Evolutionary conservation across 2,113 vertebrate species (phyloP), one percentile per base, ranked within the genome.

Genomic region (Oryzias celebensis): DNA sequence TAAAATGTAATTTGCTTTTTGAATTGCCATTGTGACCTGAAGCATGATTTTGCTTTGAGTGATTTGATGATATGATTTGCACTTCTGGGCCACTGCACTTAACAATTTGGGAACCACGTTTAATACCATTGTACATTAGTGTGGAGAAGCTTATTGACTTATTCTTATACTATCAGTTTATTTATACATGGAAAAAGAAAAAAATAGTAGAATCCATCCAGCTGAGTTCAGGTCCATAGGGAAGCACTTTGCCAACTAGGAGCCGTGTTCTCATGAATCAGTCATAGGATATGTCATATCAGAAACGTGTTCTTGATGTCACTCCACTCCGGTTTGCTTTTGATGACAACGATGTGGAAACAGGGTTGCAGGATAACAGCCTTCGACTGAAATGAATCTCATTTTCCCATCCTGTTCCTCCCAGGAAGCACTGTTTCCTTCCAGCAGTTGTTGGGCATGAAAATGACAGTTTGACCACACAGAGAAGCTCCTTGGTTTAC

Each of bases 181-280:
- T 6, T 28, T 28, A 5, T 28, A 6, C 1, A 28, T 28, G 26
- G 26, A 1, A 28, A 28, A 28, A 6, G 26, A 28, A 28, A 20
- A 20, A 20, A 28, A 28, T 28, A 28, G 26, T 28, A 6, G 7
- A 4, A 28, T 28, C 26, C 26, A 28, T 6, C 26, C 26, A 28
- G 26, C 56, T 50, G 62, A 47, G 48, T 18, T 20, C 16, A 41
- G 58, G 36, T 49, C 54, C 56, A 65, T n/a, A 5, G 2, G 45
- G 58, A 60, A 18, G 48, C 49, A 22, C 57, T 57, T 56, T 36
- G 55, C 63, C 43, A 4, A 23, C 14, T 56, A 58, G 69, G 55
- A 58, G 16, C 17, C 26, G 20, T 48, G 62, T 68, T 73, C 31
- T 41, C 31, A 81, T 78, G 51, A 73, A 85, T 78, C 65, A 78